Base-by-base conservation (phyloP, 2,797 vertebrate species). In the Lepus townsendii region DNA sequence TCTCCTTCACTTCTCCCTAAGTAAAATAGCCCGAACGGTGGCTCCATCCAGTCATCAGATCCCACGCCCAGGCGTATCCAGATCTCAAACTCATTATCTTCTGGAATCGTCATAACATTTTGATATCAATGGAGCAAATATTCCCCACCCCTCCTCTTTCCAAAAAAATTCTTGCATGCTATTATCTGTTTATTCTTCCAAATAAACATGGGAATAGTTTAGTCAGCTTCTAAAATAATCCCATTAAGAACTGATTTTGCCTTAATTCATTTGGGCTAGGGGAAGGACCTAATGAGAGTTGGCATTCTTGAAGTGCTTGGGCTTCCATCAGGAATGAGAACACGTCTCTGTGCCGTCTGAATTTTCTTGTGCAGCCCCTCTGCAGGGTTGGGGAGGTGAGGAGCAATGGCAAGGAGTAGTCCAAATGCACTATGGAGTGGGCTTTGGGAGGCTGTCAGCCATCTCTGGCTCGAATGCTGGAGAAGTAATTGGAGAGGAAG, bases 401-500 rank as follows among this genome's bases (percentile, higher is more conserved):
- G 13, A 68, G 66, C 38, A 50, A 26, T 2, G 9, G 32, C 47
- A 8, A 38, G 82, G n/a, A 50, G 27, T 17, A 27, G 27, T 77
- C 63, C 35, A 9, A 17, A 75, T 7, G 73, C 78, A 69, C 92
- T 50, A 71, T 91, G 80, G 90, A 96, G 92, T 77, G 84, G 69
- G 78, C 92, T 96, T 60, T 62, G 77, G 90, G 79, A 97, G 92
- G 82, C 94, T 0, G 42, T 88, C 78, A 68, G 65, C 76, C 57
- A 22, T 11, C 11, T 11, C 78, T 94, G 90, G 92, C 96, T 92
- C 0, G 0, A 26, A 16, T 35, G 38, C 63, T 78, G 16, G 79
- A 54, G 69, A 96, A 86, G 32, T 88, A 86, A 80, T 87, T 89
- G 88, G 93, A 94, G 95, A 83, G 63, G 88, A 96, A 63, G 69